Conservation (phyloP, 2,888 invertebrate genomes). For the Polymixis flavicincta region DNA sequence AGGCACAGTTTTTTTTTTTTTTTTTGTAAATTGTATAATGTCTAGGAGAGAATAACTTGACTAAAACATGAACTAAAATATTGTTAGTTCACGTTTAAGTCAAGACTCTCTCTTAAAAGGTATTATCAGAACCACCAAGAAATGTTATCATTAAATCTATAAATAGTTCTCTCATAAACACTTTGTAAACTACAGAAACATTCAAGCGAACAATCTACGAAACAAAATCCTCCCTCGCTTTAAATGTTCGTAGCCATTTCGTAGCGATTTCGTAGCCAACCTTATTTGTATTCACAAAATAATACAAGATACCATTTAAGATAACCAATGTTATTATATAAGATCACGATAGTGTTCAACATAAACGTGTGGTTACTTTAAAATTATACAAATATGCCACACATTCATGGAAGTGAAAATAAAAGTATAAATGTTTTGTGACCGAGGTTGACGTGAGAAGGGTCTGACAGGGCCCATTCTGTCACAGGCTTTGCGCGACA, state of each 20-base stretch:
- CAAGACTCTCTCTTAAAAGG: not conserved
- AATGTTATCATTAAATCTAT: conserved; percentile 7
- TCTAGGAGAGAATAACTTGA: no score
- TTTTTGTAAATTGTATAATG: not conserved
- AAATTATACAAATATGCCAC: conserved; percentile 70
- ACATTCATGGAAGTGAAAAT: conserved; percentile 64
- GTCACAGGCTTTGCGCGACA: conserved; percentile 76
- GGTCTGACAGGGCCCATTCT: conserved; percentile 82
- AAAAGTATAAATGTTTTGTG: conserved; percentile 75
- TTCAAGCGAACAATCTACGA: conserved; percentile 1
- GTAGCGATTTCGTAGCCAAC: conserved; percentile 16
- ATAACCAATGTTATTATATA: conserved; percentile 44
- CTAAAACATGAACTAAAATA: not conserved
- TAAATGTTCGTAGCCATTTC: conserved; percentile 21
- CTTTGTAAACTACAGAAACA: conserved; percentile 9
- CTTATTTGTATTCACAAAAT: conserved; percentile 42
- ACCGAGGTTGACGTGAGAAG: conserved; percentile 79
- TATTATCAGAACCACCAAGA: not conserved
- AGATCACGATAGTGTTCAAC: conserved; percentile 44
- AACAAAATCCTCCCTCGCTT: conserved; percentile 20
- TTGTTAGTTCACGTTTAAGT: not conserved
- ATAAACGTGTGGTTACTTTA: conserved; percentile 65
- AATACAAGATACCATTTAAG: conserved; percentile 33
- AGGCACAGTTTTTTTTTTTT: not conserved
- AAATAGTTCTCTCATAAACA: conserved; percentile 15